A percentile compares a stretch with the other conserved stretches of the same genome.
These are phyloP conservation scores for Archivesica marissinica DNA, from an alignment of 1,140 invertebrate genomes.

Conservation along the genomic window DNA sequence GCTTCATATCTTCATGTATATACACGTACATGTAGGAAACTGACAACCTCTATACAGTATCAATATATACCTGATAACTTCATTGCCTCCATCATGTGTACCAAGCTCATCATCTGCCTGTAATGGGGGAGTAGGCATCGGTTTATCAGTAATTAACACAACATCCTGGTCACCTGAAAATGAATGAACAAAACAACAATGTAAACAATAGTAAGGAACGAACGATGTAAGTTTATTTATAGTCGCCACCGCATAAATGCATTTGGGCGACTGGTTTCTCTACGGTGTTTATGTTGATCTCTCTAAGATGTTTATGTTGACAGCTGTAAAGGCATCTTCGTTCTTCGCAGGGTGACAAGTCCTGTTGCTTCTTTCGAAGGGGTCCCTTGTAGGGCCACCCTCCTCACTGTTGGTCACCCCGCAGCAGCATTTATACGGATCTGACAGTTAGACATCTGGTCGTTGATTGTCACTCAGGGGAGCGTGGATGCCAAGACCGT, in stretches of 20 bases:
- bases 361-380: too few relatives aligned
- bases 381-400: too few relatives aligned
- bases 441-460: too few relatives aligned
- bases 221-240: neutral
- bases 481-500: too few relatives aligned
- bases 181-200: neutral
- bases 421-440: too few relatives aligned
- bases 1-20: too few relatives aligned
- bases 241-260: neutral
- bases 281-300: too few relatives aligned
- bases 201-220: neutral
- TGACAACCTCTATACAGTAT: neutral
- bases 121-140: neutral
- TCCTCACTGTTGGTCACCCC: too few relatives aligned
- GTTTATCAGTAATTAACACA: neutral
- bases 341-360: too few relatives aligned
- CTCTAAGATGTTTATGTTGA: too few relatives aligned
- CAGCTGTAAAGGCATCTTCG: too few relatives aligned
- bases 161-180: slow-evolving; percentile 20
- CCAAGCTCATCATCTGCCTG: slow-evolving; percentile 65
- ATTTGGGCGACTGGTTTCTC: neutral
- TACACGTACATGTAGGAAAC: neutral
- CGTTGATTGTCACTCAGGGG: too few relatives aligned
- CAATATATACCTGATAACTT: slow-evolving; percentile 70
- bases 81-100: slow-evolving; percentile 75